Conservation (phyloP, 2,113 vertebrate species). For the Piprites chloris region DNA sequence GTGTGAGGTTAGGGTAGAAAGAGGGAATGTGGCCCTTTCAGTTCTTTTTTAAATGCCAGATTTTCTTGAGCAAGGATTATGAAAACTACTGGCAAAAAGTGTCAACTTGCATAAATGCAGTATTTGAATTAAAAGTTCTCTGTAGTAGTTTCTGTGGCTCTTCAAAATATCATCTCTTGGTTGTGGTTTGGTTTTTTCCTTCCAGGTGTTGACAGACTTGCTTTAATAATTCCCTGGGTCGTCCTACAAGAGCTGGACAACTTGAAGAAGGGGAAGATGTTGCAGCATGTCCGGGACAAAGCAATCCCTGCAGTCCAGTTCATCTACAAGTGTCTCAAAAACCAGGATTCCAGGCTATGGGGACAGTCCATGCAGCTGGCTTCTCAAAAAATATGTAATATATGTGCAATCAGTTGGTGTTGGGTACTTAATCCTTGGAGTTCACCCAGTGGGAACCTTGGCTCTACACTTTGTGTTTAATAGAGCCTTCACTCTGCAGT, state of each 20-base stretch:
- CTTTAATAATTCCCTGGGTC: conserved; percentile 91
- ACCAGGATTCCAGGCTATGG: conserved; percentile 80
- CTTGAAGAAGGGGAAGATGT: conserved; percentile 82
- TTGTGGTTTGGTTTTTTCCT: not conserved
- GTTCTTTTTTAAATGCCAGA: not conserved
- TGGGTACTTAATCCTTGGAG: not conserved
- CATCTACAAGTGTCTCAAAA: conserved; percentile 83
- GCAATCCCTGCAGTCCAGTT: conserved; percentile 88
- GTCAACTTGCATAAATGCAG: not conserved
- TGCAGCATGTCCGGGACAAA: conserved; percentile 78
- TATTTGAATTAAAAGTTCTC: not conserved
- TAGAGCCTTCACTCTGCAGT: not conserved
- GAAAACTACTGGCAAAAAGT: not conserved
- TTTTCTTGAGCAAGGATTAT: not conserved
- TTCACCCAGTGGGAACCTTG: not conserved
- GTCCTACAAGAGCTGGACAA: conserved; percentile 92
- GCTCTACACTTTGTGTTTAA: not conserved
- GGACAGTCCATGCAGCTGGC: conserved; percentile 96
- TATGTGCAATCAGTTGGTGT: not conserved
- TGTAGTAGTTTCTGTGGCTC: not conserved
- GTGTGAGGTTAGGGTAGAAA: not conserved
- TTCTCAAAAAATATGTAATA: conserved; percentile 82
- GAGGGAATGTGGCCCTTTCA: not conserved
- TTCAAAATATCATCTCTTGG: not conserved
- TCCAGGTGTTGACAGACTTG: conserved; percentile 78